Percentiles rank a stretch among this genome's conserved stretches.
Evolutionary conservation across 2,888 invertebrate species (phyloP).

Genomic region (Trichopria drosophilae): DNA sequence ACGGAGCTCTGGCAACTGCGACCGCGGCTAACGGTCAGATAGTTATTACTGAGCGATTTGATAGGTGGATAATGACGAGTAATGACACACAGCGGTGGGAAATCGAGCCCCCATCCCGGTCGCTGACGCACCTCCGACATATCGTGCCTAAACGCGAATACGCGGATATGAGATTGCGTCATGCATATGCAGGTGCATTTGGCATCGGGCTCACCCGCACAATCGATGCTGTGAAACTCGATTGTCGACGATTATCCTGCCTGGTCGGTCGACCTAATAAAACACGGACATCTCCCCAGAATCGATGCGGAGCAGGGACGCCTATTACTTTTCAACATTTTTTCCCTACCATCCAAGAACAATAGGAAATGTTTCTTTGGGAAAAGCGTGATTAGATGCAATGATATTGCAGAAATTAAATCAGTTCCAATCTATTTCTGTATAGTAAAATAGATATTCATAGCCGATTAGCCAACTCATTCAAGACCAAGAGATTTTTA

Average conservation of each 20-base stretch:
- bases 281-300: too few species aligned
- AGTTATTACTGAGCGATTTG: constrained; percentile 55
- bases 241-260: constrained; percentile 56
- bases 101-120: constrained; percentile 21
- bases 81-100: constrained; percentile 49
- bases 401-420: too few species aligned
- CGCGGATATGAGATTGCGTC: constrained; percentile 55
- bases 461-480: too few species aligned
- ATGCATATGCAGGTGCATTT: constrained; percentile 57
- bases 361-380: too few species aligned
- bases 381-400: too few species aligned
- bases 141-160: constrained; percentile 30
- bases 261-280: constrained; percentile 47
- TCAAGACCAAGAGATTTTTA: too few species aligned
- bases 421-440: too few species aligned
- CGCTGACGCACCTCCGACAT: neutral
- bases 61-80: constrained; percentile 57
- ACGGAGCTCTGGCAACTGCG: constrained; percentile 28
- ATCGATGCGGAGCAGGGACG: too few species aligned
- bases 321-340: too few species aligned
- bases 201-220: constrained; percentile 48
- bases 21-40: constrained; percentile 43
- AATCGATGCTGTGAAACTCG: constrained; percentile 55
- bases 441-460: too few species aligned
- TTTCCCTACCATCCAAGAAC: too few species aligned